A percentile compares a stretch with the other conserved stretches of the same genome.
phyloP scores from a whole-genome alignment of 2,797 vertebrate genomes.

The Pampus argenteus region DNA sequence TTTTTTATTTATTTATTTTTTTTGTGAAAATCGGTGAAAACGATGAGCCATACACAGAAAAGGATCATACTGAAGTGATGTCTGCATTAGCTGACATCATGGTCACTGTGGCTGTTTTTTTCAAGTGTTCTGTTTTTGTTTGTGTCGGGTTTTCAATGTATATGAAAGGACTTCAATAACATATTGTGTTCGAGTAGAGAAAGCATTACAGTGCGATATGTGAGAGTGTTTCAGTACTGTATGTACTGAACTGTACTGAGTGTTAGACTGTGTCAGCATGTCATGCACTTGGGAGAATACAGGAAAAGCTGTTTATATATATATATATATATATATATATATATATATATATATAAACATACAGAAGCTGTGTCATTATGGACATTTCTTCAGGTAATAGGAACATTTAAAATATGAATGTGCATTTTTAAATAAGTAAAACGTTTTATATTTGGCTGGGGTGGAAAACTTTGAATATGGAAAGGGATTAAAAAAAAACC shows the following conservation, averaged over 20 bases:
- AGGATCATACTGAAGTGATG: not conserved
- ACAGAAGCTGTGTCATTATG: not conserved
- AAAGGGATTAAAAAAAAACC: not conserved
- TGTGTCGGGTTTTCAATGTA: not conserved
- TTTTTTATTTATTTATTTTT: too few species aligned
- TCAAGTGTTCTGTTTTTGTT: slow-evolving; percentile 19
- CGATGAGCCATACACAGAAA: not conserved
- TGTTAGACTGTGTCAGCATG: not conserved
- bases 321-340: too few species aligned
- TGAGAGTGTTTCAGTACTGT: slow-evolving; percentile 2
- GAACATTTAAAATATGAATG: not conserved
- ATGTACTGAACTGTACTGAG: not conserved
- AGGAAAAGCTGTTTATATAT: not conserved
- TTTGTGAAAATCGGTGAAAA: not conserved
- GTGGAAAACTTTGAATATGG: not conserved
- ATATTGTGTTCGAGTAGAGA: slow-evolving; percentile 2
- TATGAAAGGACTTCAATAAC: slow-evolving; percentile 2
- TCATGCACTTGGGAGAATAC: not conserved
- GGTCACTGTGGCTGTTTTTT: not conserved
- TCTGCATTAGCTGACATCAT: not conserved
- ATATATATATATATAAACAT: slow-evolving; percentile 1
- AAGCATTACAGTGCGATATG: not conserved
- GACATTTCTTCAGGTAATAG: not conserved
- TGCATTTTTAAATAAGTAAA: not conserved
- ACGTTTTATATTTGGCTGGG: not conserved